Conservation (phyloP, 2,113 vertebrate species). For the Cyprinodon brontotheroides region DNA sequence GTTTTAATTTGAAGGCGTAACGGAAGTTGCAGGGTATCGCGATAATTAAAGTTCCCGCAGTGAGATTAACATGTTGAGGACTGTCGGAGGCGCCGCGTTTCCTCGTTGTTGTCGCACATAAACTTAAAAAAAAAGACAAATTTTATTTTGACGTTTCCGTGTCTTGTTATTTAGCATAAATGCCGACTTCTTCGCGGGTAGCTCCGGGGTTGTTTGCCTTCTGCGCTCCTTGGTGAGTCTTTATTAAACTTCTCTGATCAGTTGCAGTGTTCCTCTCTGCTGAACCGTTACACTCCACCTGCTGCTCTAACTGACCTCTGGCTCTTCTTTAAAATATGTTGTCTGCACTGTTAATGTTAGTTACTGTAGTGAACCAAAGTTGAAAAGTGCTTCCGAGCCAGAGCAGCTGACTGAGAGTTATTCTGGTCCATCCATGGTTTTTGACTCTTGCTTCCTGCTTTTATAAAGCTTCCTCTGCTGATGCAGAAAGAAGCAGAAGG, state of each 20-base stretch:
- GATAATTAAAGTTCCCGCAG: neutral
- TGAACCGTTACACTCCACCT: constrained; percentile 48
- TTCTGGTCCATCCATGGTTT: constrained; percentile 10
- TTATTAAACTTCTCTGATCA: neutral
- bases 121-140: neutral
- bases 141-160: neutral
- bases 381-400: neutral
- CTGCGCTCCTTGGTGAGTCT: constrained; percentile 61
- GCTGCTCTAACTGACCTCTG: neutral
- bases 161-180: constrained; percentile 34
- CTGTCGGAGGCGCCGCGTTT: constrained; percentile 19
- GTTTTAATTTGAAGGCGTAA: constrained; percentile 43
- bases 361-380: neutral
- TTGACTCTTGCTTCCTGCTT: constrained; percentile 71
- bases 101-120: neutral
- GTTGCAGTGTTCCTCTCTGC: constrained; percentile 22
- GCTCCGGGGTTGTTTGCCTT: constrained; percentile 20
- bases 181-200: constrained; percentile 17
- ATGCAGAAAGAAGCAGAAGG: constrained; percentile 51
- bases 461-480: constrained; percentile 65
- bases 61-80: neutral
- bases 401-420: neutral
- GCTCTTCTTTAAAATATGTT: neutral
- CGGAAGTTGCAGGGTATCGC: constrained; percentile 1
- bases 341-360: neutral